Evolutionary conservation across 1,140 invertebrate genomes (phyloP), one percentile per base, ranked within the genome.

Genomic region (Danaus melanippus): DNA sequence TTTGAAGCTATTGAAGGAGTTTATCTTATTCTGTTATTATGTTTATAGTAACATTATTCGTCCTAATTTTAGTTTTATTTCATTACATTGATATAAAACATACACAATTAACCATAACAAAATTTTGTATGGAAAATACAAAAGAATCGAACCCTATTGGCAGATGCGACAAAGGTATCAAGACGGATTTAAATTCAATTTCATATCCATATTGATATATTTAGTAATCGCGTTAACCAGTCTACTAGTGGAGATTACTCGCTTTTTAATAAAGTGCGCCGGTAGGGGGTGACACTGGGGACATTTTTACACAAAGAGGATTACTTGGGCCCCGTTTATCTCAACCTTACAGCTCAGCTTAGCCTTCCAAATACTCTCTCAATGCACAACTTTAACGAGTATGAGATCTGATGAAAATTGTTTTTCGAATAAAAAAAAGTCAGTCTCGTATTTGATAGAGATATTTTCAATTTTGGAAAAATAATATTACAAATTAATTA

Each of bases 261-360:
- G 77, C 76, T 84, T 86, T 86, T 86, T 86, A 86, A 86, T 86
- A 83, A 86, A 81, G 79, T 82, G 64, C 64, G 66, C 75, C 72
- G 62, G 69, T 66, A 71, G 79, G 79, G 77, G 79, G 76, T 68
- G 76, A 75, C 72, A 69, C 62, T 69, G 76, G 78, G 83, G 80
- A 84, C 81, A 83, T 86, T 86, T 86, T 86, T 86, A 77, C 74
- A 86, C 80, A 84, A 84, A 84, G 79, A 73, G 83, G 83, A 86
- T 86, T 86, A 86, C 75, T 84, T 73, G 64, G 77, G 71, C 72
- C 74, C 54, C 69, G 83, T 86, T 86, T 86, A 86, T 86, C 83
- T 79, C 68, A 71, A 83, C 83, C 79, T 86, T 86, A 84, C 83
- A 86, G 83, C 65, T 66, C 59, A 56, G 79, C 76, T 84, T 73